Evolutionary conservation across 2,113 vertebrate species (phyloP).

Genomic region (Girardinichthys multiradiatus): DNA sequence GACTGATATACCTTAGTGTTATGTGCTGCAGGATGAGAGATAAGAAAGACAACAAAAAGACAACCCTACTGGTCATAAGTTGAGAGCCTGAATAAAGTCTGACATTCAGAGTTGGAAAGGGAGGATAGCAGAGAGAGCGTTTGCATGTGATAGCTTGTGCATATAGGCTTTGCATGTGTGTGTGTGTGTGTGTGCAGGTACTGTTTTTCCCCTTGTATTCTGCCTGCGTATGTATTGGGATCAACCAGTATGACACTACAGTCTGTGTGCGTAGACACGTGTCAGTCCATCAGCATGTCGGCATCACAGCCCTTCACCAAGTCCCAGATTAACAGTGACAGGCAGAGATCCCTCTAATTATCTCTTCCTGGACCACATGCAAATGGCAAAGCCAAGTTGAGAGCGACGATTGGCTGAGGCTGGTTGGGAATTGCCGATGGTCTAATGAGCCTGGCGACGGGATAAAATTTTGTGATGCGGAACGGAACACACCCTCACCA

Average conservation of each 20-base stretch:
- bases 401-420: conserved; percentile 69
- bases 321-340: conserved; percentile 85
- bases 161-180: conserved; percentile 8
- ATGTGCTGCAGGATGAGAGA: conserved; percentile 26
- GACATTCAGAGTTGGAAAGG: neutral
- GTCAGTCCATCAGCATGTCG: conserved; percentile 74
- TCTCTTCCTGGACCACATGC: conserved; percentile 82
- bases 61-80: conserved; percentile 36
- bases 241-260: conserved; percentile 26
- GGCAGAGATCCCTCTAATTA: conserved; percentile 84
- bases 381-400: conserved; percentile 72
- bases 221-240: conserved; percentile 18
- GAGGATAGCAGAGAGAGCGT: neutral
- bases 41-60: conserved; percentile 27
- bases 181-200: conserved; percentile 11
- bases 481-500: conserved; percentile 49
- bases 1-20: conserved; percentile 40
- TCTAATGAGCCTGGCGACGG: conserved; percentile 78
- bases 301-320: conserved; percentile 79
- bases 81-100: conserved; percentile 18
- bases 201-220: conserved; percentile 6
- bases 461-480: conserved; percentile 67
- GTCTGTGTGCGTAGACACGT: conserved; percentile 43
- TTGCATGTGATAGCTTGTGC: conserved; percentile 5
- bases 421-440: conserved; percentile 54